Conservation (phyloP, 1,140 invertebrate species). For the Trypoxylus dichotomus region DNA sequence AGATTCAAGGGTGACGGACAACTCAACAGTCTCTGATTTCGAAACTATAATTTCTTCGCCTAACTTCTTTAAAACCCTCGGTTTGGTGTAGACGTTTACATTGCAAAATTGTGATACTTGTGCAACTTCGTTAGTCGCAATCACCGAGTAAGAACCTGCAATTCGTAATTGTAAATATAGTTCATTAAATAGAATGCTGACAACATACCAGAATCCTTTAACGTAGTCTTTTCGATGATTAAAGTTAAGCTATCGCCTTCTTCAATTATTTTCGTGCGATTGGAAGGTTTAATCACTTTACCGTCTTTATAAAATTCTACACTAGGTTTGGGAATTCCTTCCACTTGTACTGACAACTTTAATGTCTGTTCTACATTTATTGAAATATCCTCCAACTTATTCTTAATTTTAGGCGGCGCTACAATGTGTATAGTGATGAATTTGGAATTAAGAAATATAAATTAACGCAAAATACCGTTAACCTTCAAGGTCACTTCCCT, state of each 20-base stretch:
- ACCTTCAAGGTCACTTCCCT: slow-evolving; percentile 15
- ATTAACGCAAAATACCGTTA: background rate
- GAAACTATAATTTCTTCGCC: slow-evolving; percentile 68
- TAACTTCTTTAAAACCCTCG: slow-evolving; percentile 70
- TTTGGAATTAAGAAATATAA: background rate
- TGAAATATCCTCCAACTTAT: slow-evolving; percentile 74
- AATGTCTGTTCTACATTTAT: slow-evolving; percentile 70
- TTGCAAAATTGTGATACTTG: slow-evolving; percentile 86
- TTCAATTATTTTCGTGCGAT: slow-evolving; percentile 71
- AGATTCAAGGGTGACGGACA: slow-evolving; percentile 81
- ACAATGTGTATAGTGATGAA: slow-evolving; percentile 28
- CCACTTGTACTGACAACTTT: slow-evolving; percentile 77
- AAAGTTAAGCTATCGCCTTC: slow-evolving; percentile 71
- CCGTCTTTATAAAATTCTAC: slow-evolving; percentile 87
- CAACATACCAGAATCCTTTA: slow-evolving; percentile 77
- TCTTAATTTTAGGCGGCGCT: slow-evolving; percentile 80
- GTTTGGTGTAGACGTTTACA: slow-evolving; percentile 75
- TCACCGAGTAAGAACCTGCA: slow-evolving; percentile 88
- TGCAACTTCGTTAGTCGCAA: slow-evolving; percentile 86
- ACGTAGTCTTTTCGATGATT: slow-evolving; percentile 75
- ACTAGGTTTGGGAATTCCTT: slow-evolving; percentile 79
- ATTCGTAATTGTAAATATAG: background rate
- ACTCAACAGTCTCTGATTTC: slow-evolving; percentile 78
- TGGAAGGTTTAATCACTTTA: slow-evolving; percentile 68
- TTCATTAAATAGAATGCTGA: background rate